Base-by-base conservation (phyloP, 2,113 vertebrate genomes). In the Anas platyrhynchos region DNA sequence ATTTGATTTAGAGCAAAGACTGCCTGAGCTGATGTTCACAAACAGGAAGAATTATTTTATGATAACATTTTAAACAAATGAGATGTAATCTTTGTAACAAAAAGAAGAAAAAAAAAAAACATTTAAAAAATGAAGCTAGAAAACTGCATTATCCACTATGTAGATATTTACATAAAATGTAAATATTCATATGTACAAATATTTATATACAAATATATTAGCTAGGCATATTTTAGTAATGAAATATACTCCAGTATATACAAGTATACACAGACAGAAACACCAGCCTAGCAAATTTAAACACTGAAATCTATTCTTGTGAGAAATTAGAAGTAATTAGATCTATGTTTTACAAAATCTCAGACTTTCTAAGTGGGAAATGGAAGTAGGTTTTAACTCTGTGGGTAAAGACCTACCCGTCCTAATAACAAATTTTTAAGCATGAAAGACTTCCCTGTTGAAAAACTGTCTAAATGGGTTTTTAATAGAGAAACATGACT, bases 1-100 rank as follows among this genome's bases (percentile, higher is more conserved):
- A 83, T 89, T 71, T 92, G 56, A 69, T 80, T 93, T 88, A 48
- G 27, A 96, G 67, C 16, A 94, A 82, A 96, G 48, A 38, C 59
- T 16, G 8, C 63, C 4, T 65, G 71, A 94, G 14, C 15, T 89
- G 83, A 92, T 78, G 58, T 6, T 94, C 34, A 84, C 7, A 85
- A 84, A 89, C 34, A 32, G 12, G 59, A 91, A 46, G 55, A 66
- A 61, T 88, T 81, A 16, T 85, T 83, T 68, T 16, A 65, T 66
- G 76, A 21, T 3, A 83, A 32, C 14, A 38, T 38, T 90, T 91
- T 23, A 36, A 93, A 87, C 46, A 68, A 86, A 63, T 25, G 55
- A 86, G 7, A 90, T 22, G 32, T 38, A 87, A 50, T 36, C 43
- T 85, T 34, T 83, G 77, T 76, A 55, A 75, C 71, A 14, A 38